A percentile compares a stretch with the other conserved stretches of the same genome.
phyloP scores from a whole-genome alignment of 2,888 invertebrate genomes.

The Odontothrips loti region DNA sequence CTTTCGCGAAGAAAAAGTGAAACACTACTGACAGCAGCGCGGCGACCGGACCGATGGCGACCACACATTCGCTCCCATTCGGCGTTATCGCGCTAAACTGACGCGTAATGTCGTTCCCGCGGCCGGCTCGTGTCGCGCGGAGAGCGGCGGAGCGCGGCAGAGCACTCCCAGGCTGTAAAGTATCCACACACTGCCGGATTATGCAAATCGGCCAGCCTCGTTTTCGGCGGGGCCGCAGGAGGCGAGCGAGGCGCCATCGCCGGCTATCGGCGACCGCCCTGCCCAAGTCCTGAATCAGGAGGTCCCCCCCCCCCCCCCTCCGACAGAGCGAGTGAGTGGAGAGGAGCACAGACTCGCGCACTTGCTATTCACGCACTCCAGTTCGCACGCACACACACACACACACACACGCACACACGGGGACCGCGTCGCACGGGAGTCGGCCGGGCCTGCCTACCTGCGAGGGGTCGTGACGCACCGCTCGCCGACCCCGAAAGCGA shows the following conservation, averaged over 20 bases:
- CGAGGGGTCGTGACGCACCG: background rate
- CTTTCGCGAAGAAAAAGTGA: too few relatives aligned
- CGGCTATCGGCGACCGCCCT: too few relatives aligned
- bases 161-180: background rate
- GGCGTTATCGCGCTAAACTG: constrained; percentile 11
- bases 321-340: too few relatives aligned
- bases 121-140: background rate
- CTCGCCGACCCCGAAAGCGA: background rate
- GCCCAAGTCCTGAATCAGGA: too few relatives aligned
- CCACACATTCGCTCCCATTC: background rate
- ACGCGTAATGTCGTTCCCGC: background rate
- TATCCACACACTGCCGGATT: constrained; percentile 14
- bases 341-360: too few relatives aligned
- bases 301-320: too few relatives aligned
- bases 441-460: too few relatives aligned
- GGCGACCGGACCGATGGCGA: background rate
- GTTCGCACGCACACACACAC: too few relatives aligned
- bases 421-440: too few relatives aligned
- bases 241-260: background rate
- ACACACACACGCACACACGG: too few relatives aligned
- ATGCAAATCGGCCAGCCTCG: constrained; percentile 9
- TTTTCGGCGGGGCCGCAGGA: background rate
- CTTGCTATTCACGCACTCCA: too few relatives aligned
- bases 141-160: background rate
- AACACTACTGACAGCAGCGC: too few relatives aligned